Base-by-base conservation (phyloP, 2,797 vertebrate species). In the Sciaenops ocellatus region DNA sequence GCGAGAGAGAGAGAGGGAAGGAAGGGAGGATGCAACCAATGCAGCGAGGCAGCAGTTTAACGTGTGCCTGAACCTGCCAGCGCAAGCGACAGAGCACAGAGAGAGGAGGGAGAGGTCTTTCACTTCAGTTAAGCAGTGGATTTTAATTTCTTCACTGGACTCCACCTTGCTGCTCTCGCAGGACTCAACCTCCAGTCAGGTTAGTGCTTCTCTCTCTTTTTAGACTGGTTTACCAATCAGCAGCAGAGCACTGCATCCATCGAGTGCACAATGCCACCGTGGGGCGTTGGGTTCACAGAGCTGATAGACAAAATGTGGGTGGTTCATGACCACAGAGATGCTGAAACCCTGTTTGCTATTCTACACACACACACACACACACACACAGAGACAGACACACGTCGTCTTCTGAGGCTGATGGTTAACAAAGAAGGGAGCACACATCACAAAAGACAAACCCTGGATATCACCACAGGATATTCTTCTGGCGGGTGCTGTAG, bases 31-130 rank as follows among this genome's bases (percentile, higher is more conserved):
- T 89, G 90, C 88, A 74, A 61, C 78, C 87, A 72, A 85, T 85
- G 90, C 90, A 80, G 88, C 44, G 80, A 91, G 85, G 84, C 90
- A 85, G 91, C 89, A 87, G 87, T 90, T 91, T 84, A 90, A 77
- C 79, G 79, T 65, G 5, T 92, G 87, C 81, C 83, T 92, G 87
- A 92, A 92, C 86, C 91, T 93, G 85, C 85, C 80, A 12, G 80
- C 69, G 85, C 20, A 26, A 84, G 84, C 65, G 48, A 67, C 67
- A 74, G 83, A 71, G 78, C 24, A 9, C 62, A 59, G 63, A 79
- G 64, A 64, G 67, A 79, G 66, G 82, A 79, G 69, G 74, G 55
- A 85, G 86, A 84, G 76, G 76, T 85, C 60, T 60, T 77, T 73
- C 73, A 65, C 24, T 61, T 78, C 60, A 76, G 62, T 65, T 57